These are phyloP conservation scores for Zaprionus ornatus DNA, from an alignment of 1,140 invertebrate species.

Conservation along the genomic window DNA sequence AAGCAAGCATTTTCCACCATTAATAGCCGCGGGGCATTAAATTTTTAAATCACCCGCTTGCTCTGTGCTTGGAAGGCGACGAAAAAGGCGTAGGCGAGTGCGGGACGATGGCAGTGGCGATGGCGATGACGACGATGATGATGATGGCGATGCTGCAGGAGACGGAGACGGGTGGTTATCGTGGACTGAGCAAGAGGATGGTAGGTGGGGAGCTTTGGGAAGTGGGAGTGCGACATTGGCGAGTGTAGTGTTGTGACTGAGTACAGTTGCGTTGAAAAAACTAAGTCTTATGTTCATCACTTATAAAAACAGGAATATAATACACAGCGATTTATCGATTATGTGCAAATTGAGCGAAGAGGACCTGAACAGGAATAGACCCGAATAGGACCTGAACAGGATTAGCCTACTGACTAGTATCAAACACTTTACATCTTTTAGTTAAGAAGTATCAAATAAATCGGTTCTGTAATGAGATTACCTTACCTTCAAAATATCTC, in stretches of 20 bases:
- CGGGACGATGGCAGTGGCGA: neutral
- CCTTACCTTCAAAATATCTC: too few relatives aligned
- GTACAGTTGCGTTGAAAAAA: slow-evolving; percentile 65
- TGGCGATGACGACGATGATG: slow-evolving; percentile 31
- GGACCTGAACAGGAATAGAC: too few relatives aligned
- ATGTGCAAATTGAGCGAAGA: neutral
- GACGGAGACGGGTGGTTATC: neutral
- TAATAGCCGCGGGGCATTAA: slow-evolving; percentile 79
- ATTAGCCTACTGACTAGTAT: too few relatives aligned
- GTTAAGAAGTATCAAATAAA: too few relatives aligned
- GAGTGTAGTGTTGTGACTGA: slow-evolving; percentile 41
- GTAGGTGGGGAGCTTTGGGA: neutral
- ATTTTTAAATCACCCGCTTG: slow-evolving; percentile 75
- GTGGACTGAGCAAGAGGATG: neutral
- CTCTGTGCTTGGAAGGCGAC: neutral
- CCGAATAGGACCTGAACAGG: too few relatives aligned
- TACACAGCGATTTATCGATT: neutral
- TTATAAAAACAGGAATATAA: slow-evolving; percentile 4
- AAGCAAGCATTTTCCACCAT: slow-evolving; percentile 78
- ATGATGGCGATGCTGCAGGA: neutral
- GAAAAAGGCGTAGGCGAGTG: slow-evolving; percentile 5
- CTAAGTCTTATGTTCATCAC: slow-evolving; percentile 36
- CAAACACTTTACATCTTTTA: too few relatives aligned
- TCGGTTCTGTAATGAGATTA: too few relatives aligned
- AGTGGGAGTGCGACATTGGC: slow-evolving; percentile 16